These are phyloP conservation scores for Acleris holmiana DNA, from an alignment of 2,888 invertebrate species.

Conservation along the genomic window DNA sequence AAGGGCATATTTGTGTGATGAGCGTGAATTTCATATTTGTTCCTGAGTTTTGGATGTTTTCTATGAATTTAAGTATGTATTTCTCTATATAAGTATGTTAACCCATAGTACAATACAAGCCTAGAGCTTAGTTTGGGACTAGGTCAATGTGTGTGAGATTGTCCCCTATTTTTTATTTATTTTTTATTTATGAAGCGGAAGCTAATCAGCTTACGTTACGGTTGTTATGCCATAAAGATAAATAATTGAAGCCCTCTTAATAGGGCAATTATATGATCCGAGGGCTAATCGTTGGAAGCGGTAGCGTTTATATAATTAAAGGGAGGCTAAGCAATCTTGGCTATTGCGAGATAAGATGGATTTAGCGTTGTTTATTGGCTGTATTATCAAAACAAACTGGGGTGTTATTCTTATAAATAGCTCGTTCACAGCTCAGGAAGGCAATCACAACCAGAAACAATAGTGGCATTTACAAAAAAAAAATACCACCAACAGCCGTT, in stretches of 20 bases:
- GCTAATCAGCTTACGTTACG: conserved; percentile 4
- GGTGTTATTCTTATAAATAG: not conserved
- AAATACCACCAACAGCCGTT: too few species aligned
- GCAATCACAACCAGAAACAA: too few species aligned
- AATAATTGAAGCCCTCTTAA: conserved; percentile 34
- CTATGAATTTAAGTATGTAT: too few species aligned
- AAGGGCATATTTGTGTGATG: too few species aligned
- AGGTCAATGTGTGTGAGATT: too few species aligned
- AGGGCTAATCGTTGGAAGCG: conserved; percentile 33
- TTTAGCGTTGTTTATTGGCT: conserved; percentile 30
- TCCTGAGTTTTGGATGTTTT: too few species aligned
- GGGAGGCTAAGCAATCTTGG: conserved; percentile 18
- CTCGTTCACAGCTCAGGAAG: not conserved
- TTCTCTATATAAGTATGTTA: too few species aligned
- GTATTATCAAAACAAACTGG: conserved; percentile 1
- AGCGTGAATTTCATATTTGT: too few species aligned
- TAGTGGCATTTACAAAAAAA: too few species aligned
- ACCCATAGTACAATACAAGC: too few species aligned
- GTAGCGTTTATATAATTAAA: conserved; percentile 35
- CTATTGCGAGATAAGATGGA: conserved; percentile 30
- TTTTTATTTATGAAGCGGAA: not conserved
- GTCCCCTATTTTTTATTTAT: too few species aligned
- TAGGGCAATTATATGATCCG: conserved; percentile 34
- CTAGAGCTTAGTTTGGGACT: too few species aligned
- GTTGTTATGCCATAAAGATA: conserved; percentile 27